Percentiles rank a stretch among this genome's conserved stretches.
Conservation (phyloP, 2,113 vertebrate genomes). For the Actenoides hombroni region DNA sequence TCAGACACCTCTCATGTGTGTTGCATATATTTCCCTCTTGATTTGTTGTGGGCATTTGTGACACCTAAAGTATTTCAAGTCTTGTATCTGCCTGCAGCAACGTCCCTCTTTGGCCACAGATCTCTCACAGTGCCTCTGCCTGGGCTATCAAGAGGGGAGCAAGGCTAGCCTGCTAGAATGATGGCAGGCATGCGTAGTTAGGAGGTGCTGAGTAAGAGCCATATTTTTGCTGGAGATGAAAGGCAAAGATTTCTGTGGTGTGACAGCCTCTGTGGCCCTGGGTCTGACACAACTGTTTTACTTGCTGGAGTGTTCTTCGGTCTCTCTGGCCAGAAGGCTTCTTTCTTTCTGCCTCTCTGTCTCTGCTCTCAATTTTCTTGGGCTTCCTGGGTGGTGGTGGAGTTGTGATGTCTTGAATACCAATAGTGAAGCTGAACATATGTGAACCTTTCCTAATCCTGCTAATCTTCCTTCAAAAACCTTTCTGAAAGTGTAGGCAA, state of each 20-base stretch:
- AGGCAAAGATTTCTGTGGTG: background rate
- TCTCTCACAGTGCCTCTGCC: rapidly evolving
- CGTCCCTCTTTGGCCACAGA: background rate
- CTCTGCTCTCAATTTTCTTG: slow-evolving; percentile 28
- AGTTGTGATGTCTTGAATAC: slow-evolving; percentile 87
- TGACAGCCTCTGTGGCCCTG: background rate
- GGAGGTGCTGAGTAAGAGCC: background rate
- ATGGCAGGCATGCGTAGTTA: background rate
- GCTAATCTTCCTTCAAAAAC: slow-evolving; percentile 94
- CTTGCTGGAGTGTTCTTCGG: background rate
- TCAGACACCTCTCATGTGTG: rapidly evolving
- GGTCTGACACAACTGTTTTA: background rate
- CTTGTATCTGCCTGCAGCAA: background rate
- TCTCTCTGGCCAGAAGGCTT: background rate
- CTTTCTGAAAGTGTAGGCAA: slow-evolving; percentile 87
- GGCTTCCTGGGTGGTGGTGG: slow-evolving; percentile 86
- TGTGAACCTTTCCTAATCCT: slow-evolving; percentile 97
- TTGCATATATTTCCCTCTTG: background rate
- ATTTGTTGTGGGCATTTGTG: background rate
- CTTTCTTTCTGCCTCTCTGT: background rate
- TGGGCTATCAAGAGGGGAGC: background rate
- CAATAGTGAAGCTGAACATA: slow-evolving; percentile 95
- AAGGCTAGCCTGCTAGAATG: background rate
- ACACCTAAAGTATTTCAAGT: background rate
- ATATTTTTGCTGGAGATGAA: background rate